Evolutionary conservation across 2,113 vertebrate species (phyloP).

Genomic region (Pantherophis guttatus): DNA sequence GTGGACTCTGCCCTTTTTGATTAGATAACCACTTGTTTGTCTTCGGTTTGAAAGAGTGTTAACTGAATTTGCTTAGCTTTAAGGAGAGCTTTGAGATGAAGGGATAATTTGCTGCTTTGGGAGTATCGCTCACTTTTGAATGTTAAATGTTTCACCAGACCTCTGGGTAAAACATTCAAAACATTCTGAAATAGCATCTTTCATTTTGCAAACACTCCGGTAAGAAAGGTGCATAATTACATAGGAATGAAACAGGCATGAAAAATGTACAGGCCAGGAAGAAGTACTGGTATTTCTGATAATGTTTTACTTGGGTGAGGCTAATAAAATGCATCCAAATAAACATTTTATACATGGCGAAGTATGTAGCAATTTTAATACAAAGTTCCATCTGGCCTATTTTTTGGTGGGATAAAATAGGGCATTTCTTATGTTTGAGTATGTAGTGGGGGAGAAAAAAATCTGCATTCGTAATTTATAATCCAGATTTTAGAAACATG

Average conservation of each 20-base stretch:
- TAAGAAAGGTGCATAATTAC: neutral
- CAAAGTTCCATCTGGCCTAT: neutral
- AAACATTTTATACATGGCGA: neutral
- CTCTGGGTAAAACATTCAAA: neutral
- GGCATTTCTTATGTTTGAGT: neutral
- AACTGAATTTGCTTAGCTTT: neutral
- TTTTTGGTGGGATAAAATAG: neutral
- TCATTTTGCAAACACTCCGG: neutral
- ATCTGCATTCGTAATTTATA: neutral
- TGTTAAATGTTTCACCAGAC: neutral
- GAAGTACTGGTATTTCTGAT: neutral
- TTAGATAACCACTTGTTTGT: neutral
- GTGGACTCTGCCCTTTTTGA: conserved; percentile 12
- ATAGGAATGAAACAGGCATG: neutral
- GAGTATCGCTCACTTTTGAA: neutral
- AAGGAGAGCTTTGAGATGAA: neutral
- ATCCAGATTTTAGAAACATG: neutral
- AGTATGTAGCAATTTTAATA: neutral
- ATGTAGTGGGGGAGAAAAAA: neutral
- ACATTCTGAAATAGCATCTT: neutral
- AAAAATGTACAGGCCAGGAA: neutral
- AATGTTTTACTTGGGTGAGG: neutral
- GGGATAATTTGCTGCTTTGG: neutral
- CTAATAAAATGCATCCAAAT: neutral
- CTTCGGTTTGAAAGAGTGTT: neutral